phyloP scores from a whole-genome alignment of 2,888 invertebrate species.

The Elysia crispata region DNA sequence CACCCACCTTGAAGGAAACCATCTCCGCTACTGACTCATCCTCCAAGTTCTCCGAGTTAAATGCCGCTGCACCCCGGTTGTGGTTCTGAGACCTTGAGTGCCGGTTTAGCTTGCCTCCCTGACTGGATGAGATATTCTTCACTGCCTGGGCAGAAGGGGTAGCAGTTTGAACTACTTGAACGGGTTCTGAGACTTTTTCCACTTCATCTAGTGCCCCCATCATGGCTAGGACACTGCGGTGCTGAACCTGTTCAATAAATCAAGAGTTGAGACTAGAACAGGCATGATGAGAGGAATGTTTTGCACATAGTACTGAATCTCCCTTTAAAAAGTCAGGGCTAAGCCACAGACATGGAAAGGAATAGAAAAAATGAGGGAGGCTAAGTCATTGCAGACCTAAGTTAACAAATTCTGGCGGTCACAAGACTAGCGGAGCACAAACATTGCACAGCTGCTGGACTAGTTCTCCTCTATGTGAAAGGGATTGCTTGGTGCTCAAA shows the following conservation, averaged over 20 bases:
- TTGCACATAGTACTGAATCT: neutral
- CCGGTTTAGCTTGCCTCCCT: too few species aligned
- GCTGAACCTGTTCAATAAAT: constrained; percentile 65
- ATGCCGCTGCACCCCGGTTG: too few species aligned
- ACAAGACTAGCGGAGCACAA: too few species aligned
- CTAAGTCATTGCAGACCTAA: neutral
- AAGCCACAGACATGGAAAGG: too few species aligned
- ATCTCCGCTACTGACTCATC: constrained; percentile 15
- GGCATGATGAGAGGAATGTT: neutral
- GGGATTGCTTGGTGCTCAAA: too few species aligned
- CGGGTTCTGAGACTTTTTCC: constrained; percentile 46
- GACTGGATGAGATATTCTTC: too few species aligned
- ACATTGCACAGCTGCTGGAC: too few species aligned
- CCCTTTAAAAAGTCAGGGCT: neutral
- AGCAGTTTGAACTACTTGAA: neutral
- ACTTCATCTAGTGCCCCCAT: constrained; percentile 68
- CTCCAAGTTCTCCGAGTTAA: neutral
- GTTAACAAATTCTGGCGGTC: neutral
- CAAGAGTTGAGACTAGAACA: neutral
- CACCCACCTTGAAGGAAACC: constrained; percentile 9
- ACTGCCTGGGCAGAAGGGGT: neutral
- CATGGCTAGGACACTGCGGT: constrained; percentile 72
- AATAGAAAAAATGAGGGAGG: too few species aligned
- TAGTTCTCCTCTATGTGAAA: too few species aligned
- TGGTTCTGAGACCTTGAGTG: too few species aligned